phyloP scores from a whole-genome alignment of 2,797 vertebrate species.

The Coilia nasus region DNA sequence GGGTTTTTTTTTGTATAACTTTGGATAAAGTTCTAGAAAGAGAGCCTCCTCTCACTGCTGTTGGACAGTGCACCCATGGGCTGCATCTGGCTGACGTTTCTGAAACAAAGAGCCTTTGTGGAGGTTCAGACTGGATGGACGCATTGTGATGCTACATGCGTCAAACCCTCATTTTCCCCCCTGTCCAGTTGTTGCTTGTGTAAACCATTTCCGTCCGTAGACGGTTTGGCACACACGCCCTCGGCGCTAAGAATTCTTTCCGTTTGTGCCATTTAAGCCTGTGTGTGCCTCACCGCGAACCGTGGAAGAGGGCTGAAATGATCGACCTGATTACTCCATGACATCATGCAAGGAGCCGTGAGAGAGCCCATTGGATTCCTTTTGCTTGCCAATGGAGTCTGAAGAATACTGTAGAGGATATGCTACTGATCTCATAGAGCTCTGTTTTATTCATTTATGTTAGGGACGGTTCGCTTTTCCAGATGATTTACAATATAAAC shows the following conservation, averaged over 20 bases:
- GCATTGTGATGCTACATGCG: constrained; percentile 16
- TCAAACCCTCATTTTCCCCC: neutral
- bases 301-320: neutral
- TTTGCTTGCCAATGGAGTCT: neutral
- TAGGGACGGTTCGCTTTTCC: neutral
- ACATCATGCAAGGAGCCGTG: neutral
- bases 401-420: neutral
- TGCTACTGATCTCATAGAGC: neutral
- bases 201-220: constrained; percentile 4
- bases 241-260: neutral
- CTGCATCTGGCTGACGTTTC: constrained; percentile 8
- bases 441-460: constrained; percentile 6
- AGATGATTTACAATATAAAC: neutral
- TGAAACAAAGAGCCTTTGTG: constrained; percentile 22
- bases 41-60: neutral
- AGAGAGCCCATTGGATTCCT: constrained; percentile 2
- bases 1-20: neutral
- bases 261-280: neutral
- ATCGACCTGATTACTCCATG: constrained; percentile 15
- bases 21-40: neutral
- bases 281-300: neutral
- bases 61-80: neutral
- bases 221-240: constrained; percentile 8
- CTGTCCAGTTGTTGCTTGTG: constrained; percentile 1
- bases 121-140: neutral